phyloP scores from a whole-genome alignment of 1,140 invertebrate genomes.

The Cephus cinctus region DNA sequence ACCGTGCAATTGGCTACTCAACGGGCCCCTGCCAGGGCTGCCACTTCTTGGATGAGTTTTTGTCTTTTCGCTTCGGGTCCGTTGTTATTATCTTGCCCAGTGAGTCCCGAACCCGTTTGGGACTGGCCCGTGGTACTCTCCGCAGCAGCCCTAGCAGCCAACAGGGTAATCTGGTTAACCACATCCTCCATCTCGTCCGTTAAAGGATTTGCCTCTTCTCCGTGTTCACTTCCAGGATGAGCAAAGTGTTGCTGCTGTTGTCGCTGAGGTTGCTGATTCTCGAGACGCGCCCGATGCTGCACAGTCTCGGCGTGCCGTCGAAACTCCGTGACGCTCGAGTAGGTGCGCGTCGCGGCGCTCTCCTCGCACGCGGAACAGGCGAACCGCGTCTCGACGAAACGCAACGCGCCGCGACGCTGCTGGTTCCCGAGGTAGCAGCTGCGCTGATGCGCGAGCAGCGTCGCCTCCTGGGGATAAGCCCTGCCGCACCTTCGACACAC shows the following conservation, averaged over 20 bases:
- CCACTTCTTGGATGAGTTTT: constrained; percentile 45
- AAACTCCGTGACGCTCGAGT: constrained; percentile 62
- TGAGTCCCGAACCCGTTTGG: constrained; percentile 17
- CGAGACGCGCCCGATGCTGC: constrained; percentile 52
- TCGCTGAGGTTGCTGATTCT: constrained; percentile 31
- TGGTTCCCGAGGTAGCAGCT: constrained; percentile 67
- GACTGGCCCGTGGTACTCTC: constrained; percentile 42
- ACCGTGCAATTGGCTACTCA: too few relatives aligned
- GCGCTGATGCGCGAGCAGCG: constrained; percentile 71
- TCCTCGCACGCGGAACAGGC: constrained; percentile 69
- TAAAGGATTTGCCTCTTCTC: constrained; percentile 57
- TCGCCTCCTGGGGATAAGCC: constrained; percentile 74
- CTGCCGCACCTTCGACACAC: constrained; percentile 84
- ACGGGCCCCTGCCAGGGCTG: constrained; percentile 31
- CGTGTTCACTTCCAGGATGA: too few relatives aligned
- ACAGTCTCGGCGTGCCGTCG: constrained; percentile 68
- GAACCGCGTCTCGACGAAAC: constrained; percentile 67
- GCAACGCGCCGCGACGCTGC: constrained; percentile 63
- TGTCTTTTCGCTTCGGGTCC: constrained; percentile 44
- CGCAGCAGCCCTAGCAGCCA: constrained; percentile 69
- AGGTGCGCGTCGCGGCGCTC: constrained; percentile 55
- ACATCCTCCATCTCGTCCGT: constrained; percentile 80
- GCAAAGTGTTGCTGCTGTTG: too few relatives aligned
- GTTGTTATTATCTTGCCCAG: constrained; percentile 46
- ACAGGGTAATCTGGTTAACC: constrained; percentile 76